phyloP scores from a whole-genome alignment of 2,113 vertebrate genomes.

The Machaerirhynchus nigripectus region DNA sequence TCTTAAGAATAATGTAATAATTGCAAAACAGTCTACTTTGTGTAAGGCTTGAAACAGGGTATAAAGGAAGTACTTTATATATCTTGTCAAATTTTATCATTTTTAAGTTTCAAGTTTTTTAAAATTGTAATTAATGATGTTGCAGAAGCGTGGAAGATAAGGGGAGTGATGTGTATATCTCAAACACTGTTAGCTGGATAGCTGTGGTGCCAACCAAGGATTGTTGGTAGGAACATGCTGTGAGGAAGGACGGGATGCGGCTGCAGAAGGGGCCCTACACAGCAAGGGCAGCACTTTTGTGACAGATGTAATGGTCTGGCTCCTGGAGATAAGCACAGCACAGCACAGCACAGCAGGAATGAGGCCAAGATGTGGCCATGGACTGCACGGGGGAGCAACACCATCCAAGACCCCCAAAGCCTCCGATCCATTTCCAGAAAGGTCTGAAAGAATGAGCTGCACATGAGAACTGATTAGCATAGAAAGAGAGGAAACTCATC shows the following conservation, averaged over 20 bases:
- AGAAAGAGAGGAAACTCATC: neutral
- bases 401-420: neutral
- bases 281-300: neutral
- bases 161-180: neutral
- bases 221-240: neutral
- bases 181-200: neutral
- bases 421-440: neutral
- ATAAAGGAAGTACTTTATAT: neutral
- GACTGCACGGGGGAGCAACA: too few species aligned
- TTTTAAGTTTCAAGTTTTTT: neutral
- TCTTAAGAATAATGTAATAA: neutral
- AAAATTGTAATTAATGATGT: neutral
- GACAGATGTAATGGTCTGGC: neutral
- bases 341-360: neutral
- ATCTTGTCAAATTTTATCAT: rapidly evolving
- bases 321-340: neutral
- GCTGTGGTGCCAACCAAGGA: neutral
- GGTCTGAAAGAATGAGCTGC: neutral
- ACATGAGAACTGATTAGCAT: neutral
- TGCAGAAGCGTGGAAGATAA: neutral
- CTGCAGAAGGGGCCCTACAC: neutral
- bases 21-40: neutral
- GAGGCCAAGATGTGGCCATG: neutral
- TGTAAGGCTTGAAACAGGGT: neutral
- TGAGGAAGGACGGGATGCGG: neutral